Percentiles rank a stretch among this genome's conserved stretches.
These are phyloP conservation scores for Ichneumon xanthorius DNA, from an alignment of 2,888 invertebrate genomes.

Conservation along the genomic window DNA sequence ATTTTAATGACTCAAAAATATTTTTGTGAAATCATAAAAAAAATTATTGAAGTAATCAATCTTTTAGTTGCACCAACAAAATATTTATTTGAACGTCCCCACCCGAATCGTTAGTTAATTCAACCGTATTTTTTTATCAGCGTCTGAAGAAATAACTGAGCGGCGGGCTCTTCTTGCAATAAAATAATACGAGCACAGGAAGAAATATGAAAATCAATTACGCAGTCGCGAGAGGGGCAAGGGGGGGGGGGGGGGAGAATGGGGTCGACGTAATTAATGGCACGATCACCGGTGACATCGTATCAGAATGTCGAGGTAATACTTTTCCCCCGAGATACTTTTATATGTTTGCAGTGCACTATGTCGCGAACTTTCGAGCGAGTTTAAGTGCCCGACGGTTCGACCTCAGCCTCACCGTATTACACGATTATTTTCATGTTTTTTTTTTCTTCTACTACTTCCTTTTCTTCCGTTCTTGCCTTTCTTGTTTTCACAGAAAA, in stretches of 20 bases:
- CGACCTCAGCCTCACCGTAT: constrained; percentile 45
- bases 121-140: no score
- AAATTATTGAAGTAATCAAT: no score
- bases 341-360: constrained; percentile 2
- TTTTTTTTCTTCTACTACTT: constrained; percentile 14
- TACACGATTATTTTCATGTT: constrained; percentile 54
- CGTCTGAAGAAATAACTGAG: background rate
- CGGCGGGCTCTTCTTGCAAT: background rate
- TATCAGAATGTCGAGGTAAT: constrained; percentile 59
- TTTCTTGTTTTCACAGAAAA: constrained; percentile 33
- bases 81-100: no score
- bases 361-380: constrained; percentile 48
- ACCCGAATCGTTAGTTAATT: no score
- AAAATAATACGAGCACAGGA: background rate
- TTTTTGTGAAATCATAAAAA: no score
- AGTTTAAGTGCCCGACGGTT: constrained; percentile 57
- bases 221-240: constrained; percentile 28
- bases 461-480: background rate
- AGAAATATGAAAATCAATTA: constrained; percentile 42
- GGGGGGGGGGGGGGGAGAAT: background rate
- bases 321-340: constrained; percentile 40
- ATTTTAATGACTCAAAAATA: no score
- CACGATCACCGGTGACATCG: constrained; percentile 37
- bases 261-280: constrained; percentile 57
- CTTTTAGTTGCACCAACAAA: no score